These are phyloP conservation scores for Ctenosaura bakeri DNA, from an alignment of 2,797 vertebrate genomes.

Conservation along the genomic window DNA sequence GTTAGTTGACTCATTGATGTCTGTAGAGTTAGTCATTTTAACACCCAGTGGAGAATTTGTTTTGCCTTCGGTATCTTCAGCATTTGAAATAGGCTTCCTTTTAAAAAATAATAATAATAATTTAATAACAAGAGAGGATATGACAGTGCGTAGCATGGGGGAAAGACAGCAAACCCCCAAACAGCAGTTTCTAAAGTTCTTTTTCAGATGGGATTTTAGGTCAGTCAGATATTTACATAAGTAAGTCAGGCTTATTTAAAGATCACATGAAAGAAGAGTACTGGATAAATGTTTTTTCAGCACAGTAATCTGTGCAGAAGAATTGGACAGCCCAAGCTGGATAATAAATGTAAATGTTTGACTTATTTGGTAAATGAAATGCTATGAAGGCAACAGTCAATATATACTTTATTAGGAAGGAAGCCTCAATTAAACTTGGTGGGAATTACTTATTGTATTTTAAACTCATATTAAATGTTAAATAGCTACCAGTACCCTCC, in stretches of 20 bases:
- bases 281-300: background rate
- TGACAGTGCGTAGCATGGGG: slow-evolving; percentile 34
- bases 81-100: slow-evolving; percentile 56
- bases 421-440: background rate
- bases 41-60: background rate
- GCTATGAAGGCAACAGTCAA: slow-evolving; percentile 52
- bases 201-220: slow-evolving; percentile 59
- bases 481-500: no score
- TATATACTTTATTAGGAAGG: slow-evolving; percentile 30
- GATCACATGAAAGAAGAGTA: slow-evolving; percentile 59
- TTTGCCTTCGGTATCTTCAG: slow-evolving; percentile 49
- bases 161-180: slow-evolving; percentile 35
- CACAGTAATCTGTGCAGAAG: slow-evolving; percentile 31
- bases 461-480: background rate
- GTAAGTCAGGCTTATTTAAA: slow-evolving; percentile 66
- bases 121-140: slow-evolving; percentile 55
- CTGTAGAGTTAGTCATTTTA: slow-evolving; percentile 28
- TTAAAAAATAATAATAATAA: slow-evolving; percentile 49
- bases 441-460: background rate
- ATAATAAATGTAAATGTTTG: slow-evolving; percentile 55
- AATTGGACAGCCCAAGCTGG: slow-evolving; percentile 42
- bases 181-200: slow-evolving; percentile 49
- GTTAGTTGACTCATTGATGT: slow-evolving; percentile 39
- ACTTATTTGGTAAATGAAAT: slow-evolving; percentile 65
- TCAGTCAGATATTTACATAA: slow-evolving; percentile 70